A percentile compares a stretch with the other conserved stretches of the same genome.
phyloP scores from a whole-genome alignment of 2,797 vertebrate species.

The Chlorospingus semifuscus region DNA sequence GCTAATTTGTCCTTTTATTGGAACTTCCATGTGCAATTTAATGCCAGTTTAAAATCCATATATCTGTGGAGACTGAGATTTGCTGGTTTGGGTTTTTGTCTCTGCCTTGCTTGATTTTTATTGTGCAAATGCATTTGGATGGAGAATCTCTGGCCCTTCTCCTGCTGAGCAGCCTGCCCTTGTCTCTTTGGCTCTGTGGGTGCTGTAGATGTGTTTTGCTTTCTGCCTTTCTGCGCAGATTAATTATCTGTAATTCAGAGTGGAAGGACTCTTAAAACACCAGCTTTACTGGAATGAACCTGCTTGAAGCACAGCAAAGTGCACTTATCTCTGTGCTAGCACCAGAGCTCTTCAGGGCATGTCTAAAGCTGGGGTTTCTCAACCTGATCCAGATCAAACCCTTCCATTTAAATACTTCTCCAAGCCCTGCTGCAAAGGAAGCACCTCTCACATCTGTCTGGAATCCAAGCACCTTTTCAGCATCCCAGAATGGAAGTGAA shows the following conservation, averaged over 20 bases:
- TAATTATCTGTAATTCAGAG: conserved; percentile 44
- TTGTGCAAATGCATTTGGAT: not conserved
- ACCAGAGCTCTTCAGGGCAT: not conserved
- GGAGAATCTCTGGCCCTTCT: not conserved
- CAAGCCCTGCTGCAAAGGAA: not conserved
- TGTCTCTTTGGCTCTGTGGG: not conserved
- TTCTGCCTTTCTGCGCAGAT: conserved; percentile 11
- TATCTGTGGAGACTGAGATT: not conserved
- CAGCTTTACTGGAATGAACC: conserved; percentile 15
- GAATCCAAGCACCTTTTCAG: not conserved
- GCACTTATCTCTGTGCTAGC: conserved; percentile 30
- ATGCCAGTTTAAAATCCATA: not conserved
- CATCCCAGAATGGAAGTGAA: not conserved
- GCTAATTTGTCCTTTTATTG: not conserved
- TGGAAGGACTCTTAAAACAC: conserved; percentile 33
- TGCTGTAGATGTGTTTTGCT: not conserved
- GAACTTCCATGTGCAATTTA: not conserved
- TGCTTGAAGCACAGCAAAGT: not conserved
- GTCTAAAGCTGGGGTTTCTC: not conserved
- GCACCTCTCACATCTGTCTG: not conserved
- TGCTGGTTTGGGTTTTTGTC: not conserved
- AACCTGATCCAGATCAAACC: not conserved
- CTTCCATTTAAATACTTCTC: not conserved
- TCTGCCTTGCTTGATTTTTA: not conserved
- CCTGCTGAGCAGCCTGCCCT: not conserved